Conservation (phyloP, 1,140 invertebrate genomes). For the Muscidifurax raptorellus region DNA sequence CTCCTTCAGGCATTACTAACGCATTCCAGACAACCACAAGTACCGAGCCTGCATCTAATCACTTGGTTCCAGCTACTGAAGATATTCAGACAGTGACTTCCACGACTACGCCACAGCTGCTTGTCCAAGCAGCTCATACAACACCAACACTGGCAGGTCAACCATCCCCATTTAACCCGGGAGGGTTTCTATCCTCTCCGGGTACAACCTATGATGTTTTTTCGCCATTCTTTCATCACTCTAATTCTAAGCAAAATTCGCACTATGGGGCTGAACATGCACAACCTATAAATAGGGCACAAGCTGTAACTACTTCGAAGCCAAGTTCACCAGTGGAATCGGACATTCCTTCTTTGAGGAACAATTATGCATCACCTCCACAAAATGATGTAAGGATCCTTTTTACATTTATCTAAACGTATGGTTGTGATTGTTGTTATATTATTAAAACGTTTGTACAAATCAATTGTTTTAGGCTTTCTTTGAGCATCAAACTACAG, state of each 20-base stretch:
- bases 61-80: constrained; percentile 73
- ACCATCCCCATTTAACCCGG: constrained; percentile 81
- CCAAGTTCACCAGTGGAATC: constrained; percentile 76
- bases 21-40: constrained; percentile 73
- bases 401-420: neutral
- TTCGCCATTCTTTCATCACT: constrained; percentile 83
- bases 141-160: constrained; percentile 79
- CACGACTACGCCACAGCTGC: constrained; percentile 78
- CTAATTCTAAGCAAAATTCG: constrained; percentile 78
- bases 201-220: constrained; percentile 84
- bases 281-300: constrained; percentile 77
- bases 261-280: constrained; percentile 79
- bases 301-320: constrained; percentile 75
- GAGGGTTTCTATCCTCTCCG: constrained; percentile 80
- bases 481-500: constrained; percentile 78
- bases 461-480: constrained; percentile 68
- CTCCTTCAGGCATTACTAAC: constrained; percentile 76
- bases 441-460: neutral
- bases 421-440: neutral
- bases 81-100: constrained; percentile 75
- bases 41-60: constrained; percentile 80
- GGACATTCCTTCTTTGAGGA: constrained; percentile 77
- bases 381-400: constrained; percentile 62
- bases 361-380: constrained; percentile 77
- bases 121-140: constrained; percentile 80